Conservation (phyloP, 2,888 invertebrate species). For the Lingula anatina region DNA sequence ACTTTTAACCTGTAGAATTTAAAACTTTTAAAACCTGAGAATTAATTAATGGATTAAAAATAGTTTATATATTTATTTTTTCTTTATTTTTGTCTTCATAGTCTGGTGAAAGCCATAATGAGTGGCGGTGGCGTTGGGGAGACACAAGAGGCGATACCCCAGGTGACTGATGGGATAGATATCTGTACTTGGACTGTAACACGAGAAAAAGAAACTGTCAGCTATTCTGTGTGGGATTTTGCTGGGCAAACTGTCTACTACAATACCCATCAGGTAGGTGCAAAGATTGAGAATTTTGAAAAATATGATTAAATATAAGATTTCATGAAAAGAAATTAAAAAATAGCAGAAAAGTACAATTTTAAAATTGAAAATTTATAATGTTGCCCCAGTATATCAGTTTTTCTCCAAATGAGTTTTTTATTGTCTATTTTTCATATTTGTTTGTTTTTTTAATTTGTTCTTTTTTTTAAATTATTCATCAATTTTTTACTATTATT, state of each 20-base stretch:
- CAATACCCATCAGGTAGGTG: slow-evolving; percentile 46
- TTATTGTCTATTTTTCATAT: no score
- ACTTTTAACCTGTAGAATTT: background rate
- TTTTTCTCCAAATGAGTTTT: no score
- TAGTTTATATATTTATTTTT: background rate
- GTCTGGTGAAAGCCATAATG: slow-evolving; percentile 39
- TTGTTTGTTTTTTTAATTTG: no score
- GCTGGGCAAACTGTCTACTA: slow-evolving; percentile 52
- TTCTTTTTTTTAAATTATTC: background rate
- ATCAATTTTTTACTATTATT: background rate
- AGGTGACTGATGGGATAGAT: slow-evolving; percentile 50
- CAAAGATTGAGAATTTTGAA: background rate
- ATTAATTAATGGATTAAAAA: background rate
- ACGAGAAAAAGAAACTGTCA: slow-evolving; percentile 15
- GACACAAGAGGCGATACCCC: slow-evolving; percentile 3
- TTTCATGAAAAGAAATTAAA: no score
- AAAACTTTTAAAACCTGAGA: background rate
- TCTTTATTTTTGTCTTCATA: slow-evolving; percentile 10
- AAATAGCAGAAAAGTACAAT: no score
- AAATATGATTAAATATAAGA: no score
- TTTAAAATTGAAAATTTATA: no score
- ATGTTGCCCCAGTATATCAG: no score
- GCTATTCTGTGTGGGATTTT: slow-evolving; percentile 48
- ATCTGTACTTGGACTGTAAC: slow-evolving; percentile 42
- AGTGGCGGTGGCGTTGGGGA: slow-evolving; percentile 15